Percentiles rank a stretch among this genome's conserved stretches.
Conservation (phyloP, 2,888 invertebrate species). For the Tolmerus cingulatus region DNA sequence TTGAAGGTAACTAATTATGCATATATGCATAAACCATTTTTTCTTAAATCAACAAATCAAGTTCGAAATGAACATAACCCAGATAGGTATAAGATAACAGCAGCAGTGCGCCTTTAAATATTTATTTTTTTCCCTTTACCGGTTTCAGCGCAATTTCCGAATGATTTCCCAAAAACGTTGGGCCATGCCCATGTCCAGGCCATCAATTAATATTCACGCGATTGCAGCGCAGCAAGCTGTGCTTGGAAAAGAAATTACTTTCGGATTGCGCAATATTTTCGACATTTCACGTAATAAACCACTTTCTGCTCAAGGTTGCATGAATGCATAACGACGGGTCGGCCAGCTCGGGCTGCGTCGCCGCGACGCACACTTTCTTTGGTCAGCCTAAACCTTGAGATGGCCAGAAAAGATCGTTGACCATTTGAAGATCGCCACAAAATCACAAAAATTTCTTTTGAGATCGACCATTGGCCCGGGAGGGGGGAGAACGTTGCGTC, state of each 20-base stretch:
- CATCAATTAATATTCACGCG: conserved; percentile 7
- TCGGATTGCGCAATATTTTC: conserved; percentile 4
- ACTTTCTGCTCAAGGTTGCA: conserved; percentile 16
- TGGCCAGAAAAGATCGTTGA: conserved; percentile 9
- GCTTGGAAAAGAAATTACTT: background rate
- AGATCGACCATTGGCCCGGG: background rate
- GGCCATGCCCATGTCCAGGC: background rate
- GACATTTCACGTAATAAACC: conserved; percentile 2
- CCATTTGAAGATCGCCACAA: background rate
- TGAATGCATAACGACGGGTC: background rate
- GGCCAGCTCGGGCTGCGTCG: background rate
- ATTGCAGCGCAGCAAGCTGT: background rate
- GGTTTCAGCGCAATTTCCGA: background rate
- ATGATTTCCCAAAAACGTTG: background rate
- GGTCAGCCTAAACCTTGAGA: background rate
- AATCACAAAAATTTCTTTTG: background rate
- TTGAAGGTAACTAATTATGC: background rate
- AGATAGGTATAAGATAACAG: background rate
- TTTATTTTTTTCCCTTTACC: background rate
- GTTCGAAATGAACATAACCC: background rate
- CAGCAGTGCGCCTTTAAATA: background rate
- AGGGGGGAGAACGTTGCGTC: background rate
- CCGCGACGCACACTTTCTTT: background rate
- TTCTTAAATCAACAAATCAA: background rate
- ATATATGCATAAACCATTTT: background rate